phyloP scores from a whole-genome alignment of 2,113 vertebrate species.

The Phalacrocorax carbo region DNA sequence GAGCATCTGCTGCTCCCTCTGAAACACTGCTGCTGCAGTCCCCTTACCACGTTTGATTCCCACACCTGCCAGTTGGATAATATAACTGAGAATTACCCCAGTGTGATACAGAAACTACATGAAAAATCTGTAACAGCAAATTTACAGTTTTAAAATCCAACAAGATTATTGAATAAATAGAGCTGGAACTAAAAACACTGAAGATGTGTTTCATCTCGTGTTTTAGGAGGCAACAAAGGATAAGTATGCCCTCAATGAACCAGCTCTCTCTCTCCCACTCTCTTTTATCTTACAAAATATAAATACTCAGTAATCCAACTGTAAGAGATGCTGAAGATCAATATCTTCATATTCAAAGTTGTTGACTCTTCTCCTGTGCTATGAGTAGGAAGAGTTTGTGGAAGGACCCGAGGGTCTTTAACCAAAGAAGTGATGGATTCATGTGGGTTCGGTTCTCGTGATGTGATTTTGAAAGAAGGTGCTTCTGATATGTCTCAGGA shows the following conservation, averaged over 20 bases:
- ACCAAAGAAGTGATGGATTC: background rate
- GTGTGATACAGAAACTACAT: background rate
- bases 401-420: background rate
- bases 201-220: constrained; percentile 49
- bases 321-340: background rate
- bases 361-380: background rate
- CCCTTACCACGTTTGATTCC: background rate
- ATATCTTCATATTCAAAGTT: background rate
- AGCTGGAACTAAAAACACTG: background rate
- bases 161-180: background rate
- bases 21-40: background rate
- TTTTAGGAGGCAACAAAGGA: constrained; percentile 27
- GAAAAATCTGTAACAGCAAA: background rate
- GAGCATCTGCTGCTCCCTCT: constrained; percentile 39
- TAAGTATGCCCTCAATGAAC: background rate
- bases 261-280: background rate
- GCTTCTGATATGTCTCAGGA: background rate
- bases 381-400: background rate
- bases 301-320: background rate
- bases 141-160: background rate
- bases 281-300: background rate
- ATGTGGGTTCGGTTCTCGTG: background rate
- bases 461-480: background rate
- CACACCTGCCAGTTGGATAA: constrained; percentile 25
- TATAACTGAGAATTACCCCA: background rate